Conservation (phyloP, 30 jellyfish, hydroid and myxozoan genomes). For the Nemopilema nomurai region DNA sequence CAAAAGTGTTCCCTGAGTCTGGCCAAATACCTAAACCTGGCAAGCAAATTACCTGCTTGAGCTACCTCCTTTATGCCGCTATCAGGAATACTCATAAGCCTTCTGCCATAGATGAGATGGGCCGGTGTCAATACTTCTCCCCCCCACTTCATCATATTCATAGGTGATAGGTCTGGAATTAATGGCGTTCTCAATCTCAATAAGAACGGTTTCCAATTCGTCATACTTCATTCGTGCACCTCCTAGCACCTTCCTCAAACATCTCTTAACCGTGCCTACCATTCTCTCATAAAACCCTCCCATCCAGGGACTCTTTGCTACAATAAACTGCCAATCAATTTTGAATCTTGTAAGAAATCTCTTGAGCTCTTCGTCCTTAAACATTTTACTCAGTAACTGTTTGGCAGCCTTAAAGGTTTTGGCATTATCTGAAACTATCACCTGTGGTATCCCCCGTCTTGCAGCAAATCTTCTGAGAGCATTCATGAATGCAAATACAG, state of each 20-base stretch:
- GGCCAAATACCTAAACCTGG: neutral
- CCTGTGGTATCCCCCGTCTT: too few species aligned
- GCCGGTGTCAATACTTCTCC: neutral
- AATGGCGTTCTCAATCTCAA: neutral
- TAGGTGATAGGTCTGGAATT: neutral
- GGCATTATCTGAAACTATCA: too few species aligned
- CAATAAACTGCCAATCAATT: neutral
- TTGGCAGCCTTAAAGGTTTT: too few species aligned
- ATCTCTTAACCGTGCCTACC: neutral
- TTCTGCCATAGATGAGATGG: neutral
- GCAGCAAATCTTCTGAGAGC: too few species aligned
- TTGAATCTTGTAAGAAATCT: too few species aligned
- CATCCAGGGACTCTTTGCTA: neutral
- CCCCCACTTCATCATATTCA: neutral
- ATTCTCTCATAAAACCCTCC: neutral
- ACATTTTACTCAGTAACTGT: too few species aligned
- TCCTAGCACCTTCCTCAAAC: neutral
- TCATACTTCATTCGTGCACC: neutral
- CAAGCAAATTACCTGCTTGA: neutral
- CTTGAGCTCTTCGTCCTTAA: too few species aligned
- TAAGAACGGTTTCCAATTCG: neutral
- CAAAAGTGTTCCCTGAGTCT: neutral
- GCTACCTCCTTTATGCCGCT: neutral
- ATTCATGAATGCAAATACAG: too few species aligned
- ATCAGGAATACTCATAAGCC: conserved; percentile 5